These are phyloP conservation scores for Pollenia griseotomentosa DNA, from an alignment of 2,888 invertebrate species.

Conservation along the genomic window DNA sequence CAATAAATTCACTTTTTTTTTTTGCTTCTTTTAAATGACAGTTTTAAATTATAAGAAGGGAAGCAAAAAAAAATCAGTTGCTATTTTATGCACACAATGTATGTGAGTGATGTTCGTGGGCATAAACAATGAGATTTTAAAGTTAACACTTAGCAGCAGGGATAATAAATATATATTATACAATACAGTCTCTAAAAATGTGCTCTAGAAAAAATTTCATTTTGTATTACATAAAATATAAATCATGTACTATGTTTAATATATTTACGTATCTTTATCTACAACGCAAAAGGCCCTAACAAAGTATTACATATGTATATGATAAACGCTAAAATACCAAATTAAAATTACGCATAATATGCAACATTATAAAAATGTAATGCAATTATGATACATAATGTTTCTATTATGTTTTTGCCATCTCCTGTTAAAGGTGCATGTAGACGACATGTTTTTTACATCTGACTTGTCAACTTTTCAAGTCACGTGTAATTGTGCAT, in stretches of 20 bases:
- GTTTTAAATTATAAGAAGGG: conserved; percentile 1
- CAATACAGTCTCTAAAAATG: conserved; percentile 37
- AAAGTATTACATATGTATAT: too few species aligned
- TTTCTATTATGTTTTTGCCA: too few species aligned
- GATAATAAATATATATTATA: conserved; percentile 18
- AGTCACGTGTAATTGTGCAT: too few species aligned
- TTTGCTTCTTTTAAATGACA: conserved; percentile 34
- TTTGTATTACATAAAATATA: neutral
- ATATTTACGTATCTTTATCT: too few species aligned
- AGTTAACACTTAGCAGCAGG: conserved; percentile 12
- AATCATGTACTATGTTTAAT: neutral
- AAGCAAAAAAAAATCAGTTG: conserved; percentile 9
- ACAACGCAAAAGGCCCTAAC: too few species aligned
- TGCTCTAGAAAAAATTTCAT: conserved; percentile 12
- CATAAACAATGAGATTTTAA: conserved; percentile 14
- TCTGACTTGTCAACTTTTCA: too few species aligned
- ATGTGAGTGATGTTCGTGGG: conserved; percentile 9
- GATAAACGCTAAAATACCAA: too few species aligned
- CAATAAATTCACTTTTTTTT: conserved; percentile 57
- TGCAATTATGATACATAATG: too few species aligned
- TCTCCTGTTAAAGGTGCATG: too few species aligned
- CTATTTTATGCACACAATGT: neutral
- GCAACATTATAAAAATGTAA: too few species aligned
- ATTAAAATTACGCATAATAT: too few species aligned
- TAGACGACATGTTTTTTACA: too few species aligned